Base-by-base conservation (phyloP, 2,888 invertebrate genomes). In the Acanthococcus lagerstroemiae region DNA sequence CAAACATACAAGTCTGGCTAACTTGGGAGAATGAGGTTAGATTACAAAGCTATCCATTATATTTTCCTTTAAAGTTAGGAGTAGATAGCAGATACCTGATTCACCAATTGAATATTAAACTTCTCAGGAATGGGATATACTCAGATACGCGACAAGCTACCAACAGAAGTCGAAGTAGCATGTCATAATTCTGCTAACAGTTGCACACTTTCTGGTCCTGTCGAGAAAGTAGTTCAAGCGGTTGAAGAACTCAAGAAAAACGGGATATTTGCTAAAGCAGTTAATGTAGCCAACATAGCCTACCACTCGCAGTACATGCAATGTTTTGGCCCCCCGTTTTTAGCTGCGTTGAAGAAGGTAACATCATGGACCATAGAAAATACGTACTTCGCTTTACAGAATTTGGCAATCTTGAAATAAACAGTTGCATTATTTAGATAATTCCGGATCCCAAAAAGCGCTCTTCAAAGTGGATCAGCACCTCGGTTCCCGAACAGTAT, bases 181-280 rank as follows among this genome's bases (percentile, higher is more conserved):
- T 91, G 90, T 73, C 90, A 88, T 76, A 91, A 91, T 74, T 83
- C 87, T 0, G 80, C 83, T 3, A 85, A 85, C 68, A 87, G 86
- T 45, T 84, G 87, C 60, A 90, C 90, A 0, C 81, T 91, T 65
- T 90, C 90, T 2, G 90, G 90, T 1, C 88, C 87, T 0, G 80
- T 80, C 2, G 82, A 82, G 26, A 78, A 78, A 12, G 58, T 87
- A 77, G 77, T 77, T 58, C 76, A 77, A 22, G 85, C 84, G 70
- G 83, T 86, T 0, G 79, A 77, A 55, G 70, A 78, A 67, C 72
- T 83, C 9, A 78, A 80, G 72, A 73, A 72, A 4, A 66, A 71
- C 37, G 70, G 70, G 5, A 66, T 73, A 12, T 74, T 74, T 57
- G 73, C 73, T 0, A 70, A 69, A 55, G 65, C 70, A 4, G 73